These are phyloP conservation scores for Aurelia sp. DNA, from an alignment of 30 jellyfish, hydroid and myxozoan genomes.

Conservation along the genomic window DNA sequence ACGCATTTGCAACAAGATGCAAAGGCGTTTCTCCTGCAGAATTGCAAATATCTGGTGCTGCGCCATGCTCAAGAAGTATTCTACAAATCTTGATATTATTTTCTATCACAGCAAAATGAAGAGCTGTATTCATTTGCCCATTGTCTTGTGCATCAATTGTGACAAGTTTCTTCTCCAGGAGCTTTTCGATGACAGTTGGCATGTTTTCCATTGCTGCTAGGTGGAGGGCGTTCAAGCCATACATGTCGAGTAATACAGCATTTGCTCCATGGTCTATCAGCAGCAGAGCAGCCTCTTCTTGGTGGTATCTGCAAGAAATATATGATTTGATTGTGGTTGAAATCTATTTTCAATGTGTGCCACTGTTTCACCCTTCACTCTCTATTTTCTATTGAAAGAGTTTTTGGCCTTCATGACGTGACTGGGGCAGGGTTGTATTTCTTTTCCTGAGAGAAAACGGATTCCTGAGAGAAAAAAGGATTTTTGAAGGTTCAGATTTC, in stretches of 20 bases:
- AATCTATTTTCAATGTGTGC: too few relatives aligned
- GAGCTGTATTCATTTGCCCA: constrained; percentile 21
- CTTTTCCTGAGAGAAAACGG: too few relatives aligned
- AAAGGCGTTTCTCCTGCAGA: constrained; percentile 32
- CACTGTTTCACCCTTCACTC: too few relatives aligned
- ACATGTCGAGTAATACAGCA: background rate
- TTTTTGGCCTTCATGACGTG: too few relatives aligned
- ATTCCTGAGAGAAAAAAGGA: too few relatives aligned
- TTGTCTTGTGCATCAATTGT: constrained; percentile 19
- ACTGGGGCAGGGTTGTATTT: too few relatives aligned
- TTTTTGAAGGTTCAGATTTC: too few relatives aligned
- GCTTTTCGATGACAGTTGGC: constrained; percentile 2
- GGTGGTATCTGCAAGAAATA: constrained; percentile 12
- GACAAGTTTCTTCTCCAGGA: constrained; percentile 13
- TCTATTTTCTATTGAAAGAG: too few relatives aligned
- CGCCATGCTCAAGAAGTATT: constrained; percentile 21
- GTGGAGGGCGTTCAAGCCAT: constrained; percentile 47
- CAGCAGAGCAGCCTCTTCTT: constrained; percentile 19
- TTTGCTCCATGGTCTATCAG: constrained; percentile 35
- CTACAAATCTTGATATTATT: constrained; percentile 4
- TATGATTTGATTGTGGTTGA: too few relatives aligned
- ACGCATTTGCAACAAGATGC: constrained; percentile 33
- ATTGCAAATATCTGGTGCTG: constrained; percentile 34
- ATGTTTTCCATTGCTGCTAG: constrained; percentile 28
- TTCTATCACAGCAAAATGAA: constrained; percentile 29